Conservation (phyloP, 2,888 invertebrate genomes). For the Bembecia ichneumoniformis region DNA sequence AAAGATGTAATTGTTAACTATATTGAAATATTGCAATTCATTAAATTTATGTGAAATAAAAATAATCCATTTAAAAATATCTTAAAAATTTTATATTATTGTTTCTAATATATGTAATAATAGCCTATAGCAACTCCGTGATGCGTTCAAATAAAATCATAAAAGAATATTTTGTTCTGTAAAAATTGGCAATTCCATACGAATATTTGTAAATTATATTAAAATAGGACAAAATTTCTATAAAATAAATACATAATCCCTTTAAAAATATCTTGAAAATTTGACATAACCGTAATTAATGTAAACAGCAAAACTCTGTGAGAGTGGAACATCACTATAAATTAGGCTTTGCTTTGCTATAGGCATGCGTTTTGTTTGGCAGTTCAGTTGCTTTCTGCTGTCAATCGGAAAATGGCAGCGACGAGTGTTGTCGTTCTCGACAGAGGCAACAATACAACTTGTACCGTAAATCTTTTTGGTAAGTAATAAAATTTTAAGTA, state of each 20-base stretch:
- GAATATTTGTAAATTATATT: too few relatives aligned
- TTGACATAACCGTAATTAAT: too few relatives aligned
- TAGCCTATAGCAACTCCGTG: too few relatives aligned
- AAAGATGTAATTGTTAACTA: not conserved
- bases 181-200: too few relatives aligned
- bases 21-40: not conserved
- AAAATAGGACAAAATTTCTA: too few relatives aligned
- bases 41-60: too few relatives aligned
- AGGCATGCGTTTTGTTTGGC: slow-evolving; percentile 26
- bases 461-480: slow-evolving; percentile 97
- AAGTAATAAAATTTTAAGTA: slow-evolving; percentile 47
- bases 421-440: slow-evolving; percentile 96
- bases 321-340: not conserved
- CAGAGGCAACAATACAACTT: slow-evolving; percentile 96
- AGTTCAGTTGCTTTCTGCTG: slow-evolving; percentile 56
- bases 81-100: too few relatives aligned
- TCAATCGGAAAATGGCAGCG: slow-evolving; percentile 80
- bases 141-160: not conserved
- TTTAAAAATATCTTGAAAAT: too few relatives aligned
- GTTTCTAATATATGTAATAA: too few relatives aligned
- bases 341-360: not conserved
- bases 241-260: too few relatives aligned
- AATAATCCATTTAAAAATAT: too few relatives aligned
- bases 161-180: not conserved
- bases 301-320: too few relatives aligned